Evolutionary conservation across 2,888 invertebrate genomes (phyloP), one percentile per base, ranked within the genome.

Genomic region (Thera obeliscata): DNA sequence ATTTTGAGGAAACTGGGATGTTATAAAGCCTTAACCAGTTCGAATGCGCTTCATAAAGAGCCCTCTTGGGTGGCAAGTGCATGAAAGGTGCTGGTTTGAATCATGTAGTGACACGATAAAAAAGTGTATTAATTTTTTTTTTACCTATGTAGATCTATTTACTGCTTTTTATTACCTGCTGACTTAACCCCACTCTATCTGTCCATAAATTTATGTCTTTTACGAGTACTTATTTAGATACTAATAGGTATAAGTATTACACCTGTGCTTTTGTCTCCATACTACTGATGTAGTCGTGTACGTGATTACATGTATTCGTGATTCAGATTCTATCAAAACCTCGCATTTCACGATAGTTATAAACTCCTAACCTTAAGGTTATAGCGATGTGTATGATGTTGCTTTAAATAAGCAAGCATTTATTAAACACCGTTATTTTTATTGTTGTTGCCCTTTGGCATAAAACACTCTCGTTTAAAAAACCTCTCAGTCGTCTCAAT

Each of bases 311-410:
- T 66, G 58, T 80, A 80, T 78, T 86, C 88, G 85, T 88, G 88
- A 85, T 87, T 81, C 75, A 75, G 87, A 89, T 88, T 84, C 79
- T 86, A 88, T 88, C 87, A 78, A 80, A 77, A 74, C 77, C 80
- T 79, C 73, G 77, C 81, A 81, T 83, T 82, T 78, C 82, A 78
- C 78, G 78, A 83, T 81, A 79, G 79, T 81, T 81, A 78, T 81
- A 82, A 83, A 82, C 73, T 71, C 71, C 12, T 71, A 70, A 61
- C 61, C 65, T 77, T 76, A 76, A 76, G 81, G 77, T 79, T 79
- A 54, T 74, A 75, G 58, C 72, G 56, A 55, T 78, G 70, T 72
- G 72, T 70, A 71, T 64, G 52, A 56, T 56, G 48, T n/a, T 64
- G 9, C 46, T 50, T 55, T 38, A 54, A 55, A 36, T 38, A 43